A percentile compares a stretch with the other conserved stretches of the same genome.
Conservation (phyloP, 2,888 invertebrate species). For the Tetheella fluctuosa region DNA sequence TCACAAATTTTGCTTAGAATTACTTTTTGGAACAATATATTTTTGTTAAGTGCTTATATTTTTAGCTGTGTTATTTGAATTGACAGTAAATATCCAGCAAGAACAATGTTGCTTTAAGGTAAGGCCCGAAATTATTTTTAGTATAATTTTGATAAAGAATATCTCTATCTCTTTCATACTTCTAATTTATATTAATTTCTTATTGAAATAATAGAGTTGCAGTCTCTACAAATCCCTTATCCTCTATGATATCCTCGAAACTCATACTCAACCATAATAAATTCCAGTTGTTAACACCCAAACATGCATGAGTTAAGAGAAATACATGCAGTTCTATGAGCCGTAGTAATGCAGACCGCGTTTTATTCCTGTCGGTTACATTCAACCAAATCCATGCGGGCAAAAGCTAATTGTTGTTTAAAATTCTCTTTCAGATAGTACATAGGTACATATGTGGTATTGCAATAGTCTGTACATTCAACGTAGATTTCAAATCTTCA, state of each 20-base stretch:
- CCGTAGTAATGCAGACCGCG: not conserved
- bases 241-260: too few relatives aligned
- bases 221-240: too few relatives aligned
- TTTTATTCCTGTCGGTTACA: slow-evolving; percentile 1
- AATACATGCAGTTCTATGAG: not conserved
- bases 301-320: not conserved
- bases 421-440: not conserved
- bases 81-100: not conserved
- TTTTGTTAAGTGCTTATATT: not conserved
- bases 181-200: too few relatives aligned
- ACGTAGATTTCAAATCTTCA: too few relatives aligned
- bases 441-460: not conserved
- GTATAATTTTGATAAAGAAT: too few relatives aligned
- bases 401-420: slow-evolving; percentile 3
- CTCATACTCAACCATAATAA: too few relatives aligned
- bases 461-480: not conserved
- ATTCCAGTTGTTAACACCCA: not conserved
- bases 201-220: too few relatives aligned
- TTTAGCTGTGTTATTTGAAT: not conserved
- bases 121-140: too few relatives aligned
- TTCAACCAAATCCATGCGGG: not conserved
- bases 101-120: too few relatives aligned
- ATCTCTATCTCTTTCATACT: too few relatives aligned
- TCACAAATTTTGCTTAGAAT: slow-evolving; percentile 1
- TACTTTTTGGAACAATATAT: not conserved